A percentile compares a stretch with the other conserved stretches of the same genome.
phyloP scores from a whole-genome alignment of 2,888 invertebrate species.

The Spodoptera exigua region DNA sequence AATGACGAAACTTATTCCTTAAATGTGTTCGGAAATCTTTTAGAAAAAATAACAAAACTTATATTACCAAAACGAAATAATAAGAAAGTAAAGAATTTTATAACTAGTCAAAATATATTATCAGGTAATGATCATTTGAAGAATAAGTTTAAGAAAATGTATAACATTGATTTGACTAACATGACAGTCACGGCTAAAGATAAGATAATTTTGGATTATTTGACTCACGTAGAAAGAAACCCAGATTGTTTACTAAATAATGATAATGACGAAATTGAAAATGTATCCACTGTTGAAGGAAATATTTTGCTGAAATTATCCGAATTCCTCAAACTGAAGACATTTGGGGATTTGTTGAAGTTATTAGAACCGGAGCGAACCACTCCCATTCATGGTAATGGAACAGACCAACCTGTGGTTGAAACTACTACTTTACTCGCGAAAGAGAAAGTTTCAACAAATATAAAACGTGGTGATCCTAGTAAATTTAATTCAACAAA shows the following conservation, averaged over 20 bases:
- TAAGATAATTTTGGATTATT: constrained; percentile 77
- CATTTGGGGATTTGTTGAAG: constrained; percentile 76
- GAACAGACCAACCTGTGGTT: constrained; percentile 6
- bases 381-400: not conserved
- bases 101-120: constrained; percentile 66
- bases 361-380: constrained; percentile 58
- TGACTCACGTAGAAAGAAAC: constrained; percentile 72
- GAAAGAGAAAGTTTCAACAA: not conserved
- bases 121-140: constrained; percentile 57
- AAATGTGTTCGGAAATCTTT: constrained; percentile 73
- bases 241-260: constrained; percentile 71
- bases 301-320: constrained; percentile 78
- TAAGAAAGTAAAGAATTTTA: constrained; percentile 64
- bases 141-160: constrained; percentile 65
- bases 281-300: constrained; percentile 68
- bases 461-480: constrained; percentile 6
- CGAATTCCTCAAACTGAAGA: constrained; percentile 81
- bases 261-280: constrained; percentile 43
- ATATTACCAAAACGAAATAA: constrained; percentile 70
- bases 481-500: constrained; percentile 66
- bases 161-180: constrained; percentile 66
- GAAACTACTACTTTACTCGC: constrained; percentile 7
- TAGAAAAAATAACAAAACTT: constrained; percentile 78
- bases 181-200: constrained; percentile 75
- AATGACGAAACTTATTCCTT: constrained; percentile 65